A percentile compares a stretch with the other conserved stretches of the same genome.
Conservation (phyloP, 64 coral and sea anemone genomes). For the Dendronephthya gigantea region DNA sequence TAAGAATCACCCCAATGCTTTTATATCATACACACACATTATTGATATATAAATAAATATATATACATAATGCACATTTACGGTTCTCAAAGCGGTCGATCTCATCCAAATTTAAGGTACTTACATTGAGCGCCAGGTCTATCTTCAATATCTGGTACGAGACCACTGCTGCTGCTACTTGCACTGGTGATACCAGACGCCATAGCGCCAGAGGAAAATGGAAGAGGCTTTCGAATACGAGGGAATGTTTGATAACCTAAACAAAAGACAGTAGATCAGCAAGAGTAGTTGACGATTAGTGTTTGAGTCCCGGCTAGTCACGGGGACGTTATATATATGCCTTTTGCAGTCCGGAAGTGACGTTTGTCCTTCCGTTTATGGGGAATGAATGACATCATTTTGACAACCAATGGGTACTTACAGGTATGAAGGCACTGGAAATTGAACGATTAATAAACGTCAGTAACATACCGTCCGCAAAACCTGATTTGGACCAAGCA, state of each 20-base stretch:
- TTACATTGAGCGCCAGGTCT: background rate
- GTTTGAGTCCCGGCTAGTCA: background rate
- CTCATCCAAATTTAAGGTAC: background rate
- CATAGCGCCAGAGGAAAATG: slow-evolving; percentile 53
- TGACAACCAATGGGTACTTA: too few species aligned
- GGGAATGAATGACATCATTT: too few species aligned
- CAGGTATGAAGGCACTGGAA: too few species aligned
- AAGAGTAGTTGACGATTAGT: background rate
- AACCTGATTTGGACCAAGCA: slow-evolving; percentile 9
- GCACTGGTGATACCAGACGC: slow-evolving; percentile 57
- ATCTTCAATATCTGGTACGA: slow-evolving; percentile 72
- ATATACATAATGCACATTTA: too few species aligned
- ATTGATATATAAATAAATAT: too few species aligned
- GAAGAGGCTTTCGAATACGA: slow-evolving; percentile 78
- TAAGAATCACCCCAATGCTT: too few species aligned
- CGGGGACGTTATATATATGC: background rate
- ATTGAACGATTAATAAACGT: too few species aligned
- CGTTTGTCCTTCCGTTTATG: too few species aligned
- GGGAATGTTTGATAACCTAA: slow-evolving; percentile 73
- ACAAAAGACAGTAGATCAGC: background rate
- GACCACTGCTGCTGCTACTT: slow-evolving; percentile 89
- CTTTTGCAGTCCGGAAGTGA: too few species aligned
- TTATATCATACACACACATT: too few species aligned
- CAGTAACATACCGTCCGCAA: background rate
- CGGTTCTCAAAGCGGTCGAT: too few species aligned